These are phyloP conservation scores for Mycalesis mineus DNA, from an alignment of 2,888 invertebrate species.

Conservation along the genomic window DNA sequence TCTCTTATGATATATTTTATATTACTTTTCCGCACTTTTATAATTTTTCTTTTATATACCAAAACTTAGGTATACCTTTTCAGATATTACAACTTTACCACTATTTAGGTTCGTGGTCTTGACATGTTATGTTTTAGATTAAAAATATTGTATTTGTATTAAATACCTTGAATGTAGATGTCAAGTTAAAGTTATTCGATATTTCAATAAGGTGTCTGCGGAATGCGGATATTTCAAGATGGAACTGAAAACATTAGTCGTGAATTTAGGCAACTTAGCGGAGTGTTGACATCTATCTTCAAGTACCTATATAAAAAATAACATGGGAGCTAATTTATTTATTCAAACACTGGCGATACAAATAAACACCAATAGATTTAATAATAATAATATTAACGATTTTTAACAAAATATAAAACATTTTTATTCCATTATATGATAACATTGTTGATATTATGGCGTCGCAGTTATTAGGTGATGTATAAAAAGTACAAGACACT, in stretches of 20 bases:
- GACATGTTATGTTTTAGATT: neutral
- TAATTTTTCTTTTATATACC: neutral
- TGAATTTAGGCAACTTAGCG: neutral
- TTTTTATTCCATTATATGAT: slow-evolving; percentile 3
- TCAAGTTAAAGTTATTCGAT: neutral
- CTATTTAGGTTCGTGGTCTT: neutral
- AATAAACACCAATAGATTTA: slow-evolving; percentile 8
- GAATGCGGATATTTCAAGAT: too few relatives aligned
- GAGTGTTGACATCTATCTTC: neutral
- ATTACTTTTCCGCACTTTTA: neutral
- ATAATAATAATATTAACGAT: neutral
- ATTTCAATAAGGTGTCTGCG: neutral
- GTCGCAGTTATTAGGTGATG: neutral
- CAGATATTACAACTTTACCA: neutral
- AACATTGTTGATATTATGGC: neutral
- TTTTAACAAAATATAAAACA: neutral
- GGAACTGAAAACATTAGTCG: neutral
- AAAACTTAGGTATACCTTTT: too few relatives aligned
- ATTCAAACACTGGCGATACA: slow-evolving; percentile 1
- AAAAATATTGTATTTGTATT: neutral
- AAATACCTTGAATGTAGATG: neutral
- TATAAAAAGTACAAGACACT: neutral
- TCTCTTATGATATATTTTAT: too few relatives aligned
- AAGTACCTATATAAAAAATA: neutral
- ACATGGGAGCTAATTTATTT: neutral